Percentiles rank a stretch among this genome's conserved stretches.
phyloP scores from a whole-genome alignment of 2,113 vertebrate genomes.

The Phalacrocorax pelagicus region DNA sequence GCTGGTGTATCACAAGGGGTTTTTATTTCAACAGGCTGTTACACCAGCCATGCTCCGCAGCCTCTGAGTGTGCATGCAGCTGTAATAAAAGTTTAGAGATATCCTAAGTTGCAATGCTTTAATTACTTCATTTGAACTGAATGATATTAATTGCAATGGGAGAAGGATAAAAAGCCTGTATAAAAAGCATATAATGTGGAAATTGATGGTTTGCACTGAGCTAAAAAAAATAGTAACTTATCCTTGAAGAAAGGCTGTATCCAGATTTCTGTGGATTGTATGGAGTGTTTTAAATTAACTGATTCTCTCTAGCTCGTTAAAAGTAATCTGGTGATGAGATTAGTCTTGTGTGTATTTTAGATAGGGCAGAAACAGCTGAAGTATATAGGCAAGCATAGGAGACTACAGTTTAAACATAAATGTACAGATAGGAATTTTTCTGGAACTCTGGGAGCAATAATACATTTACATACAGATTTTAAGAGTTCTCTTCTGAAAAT shows the following conservation, averaged over 20 bases:
- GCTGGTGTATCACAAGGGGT: not conserved
- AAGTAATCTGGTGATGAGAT: not conserved
- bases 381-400: not conserved
- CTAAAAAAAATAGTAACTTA: not conserved
- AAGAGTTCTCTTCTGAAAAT: not conserved
- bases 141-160: not conserved
- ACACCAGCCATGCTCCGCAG: fast-evolving
- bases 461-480: not conserved
- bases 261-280: not conserved
- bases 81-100: not conserved
- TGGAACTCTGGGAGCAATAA: not conserved
- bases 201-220: not conserved
- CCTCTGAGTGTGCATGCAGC: not conserved
- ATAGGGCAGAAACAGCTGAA: not conserved
- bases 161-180: not conserved
- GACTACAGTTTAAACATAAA: not conserved
- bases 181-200: not conserved
- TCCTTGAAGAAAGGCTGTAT: not conserved
- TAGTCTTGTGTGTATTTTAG: not conserved
- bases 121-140: not conserved
- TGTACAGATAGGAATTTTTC: not conserved
- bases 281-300: not conserved
- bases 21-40: not conserved
- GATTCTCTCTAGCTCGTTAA: not conserved
- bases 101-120: not conserved